Base-by-base conservation (phyloP, 2,797 vertebrate species). In the Sebastes paucispinis region DNA sequence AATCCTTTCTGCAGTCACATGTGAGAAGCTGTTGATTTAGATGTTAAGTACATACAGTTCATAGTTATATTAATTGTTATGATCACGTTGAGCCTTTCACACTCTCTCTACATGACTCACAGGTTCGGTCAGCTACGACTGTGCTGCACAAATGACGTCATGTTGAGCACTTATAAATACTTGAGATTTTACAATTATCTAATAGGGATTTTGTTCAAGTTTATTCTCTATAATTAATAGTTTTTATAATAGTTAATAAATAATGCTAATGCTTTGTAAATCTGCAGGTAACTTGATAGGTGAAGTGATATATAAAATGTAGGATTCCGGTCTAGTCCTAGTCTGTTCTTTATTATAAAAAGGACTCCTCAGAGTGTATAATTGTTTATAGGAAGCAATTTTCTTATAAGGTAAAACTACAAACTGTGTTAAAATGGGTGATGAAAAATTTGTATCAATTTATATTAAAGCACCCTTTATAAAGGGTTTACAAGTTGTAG, bases 11-110 rank as follows among this genome's bases (percentile, higher is more conserved):
- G 27, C 24, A 6, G 52, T 63, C 18, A n/a, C n/a, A 4, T 29
- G 77, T 36, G 50, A 63, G 52, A 67, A 57, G 27, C 25, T 72
- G 78, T 29, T 81, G 32, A 72, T 73, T 65, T 29, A 29, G 24
- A 27, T 73, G 66, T 34, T 75, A 43, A 57, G 75, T 24, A 22
- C 34, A 32, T 52, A 12, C 54, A 25, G 34, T 65, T 79, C 20
- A 39, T 58, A 27, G 22, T 70, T 71, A 24, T 24, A 29, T 58
- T n/a, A 24, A 34, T 55, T 57, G 25, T 55, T 60, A 64, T 71
- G 64, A 60, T 60, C 69, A 57, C 22, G 5, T 68, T 63, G 34
- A 75, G 43, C 52, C 58, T 71, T 75, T 84, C 16, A 84, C 32
- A 75, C 59, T 39, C 47, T 52, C 47, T 52, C 47, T 20, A 6